Evolutionary conservation across 2,113 vertebrate species (phyloP).

Genomic region (Ifrita kowaldi): DNA sequence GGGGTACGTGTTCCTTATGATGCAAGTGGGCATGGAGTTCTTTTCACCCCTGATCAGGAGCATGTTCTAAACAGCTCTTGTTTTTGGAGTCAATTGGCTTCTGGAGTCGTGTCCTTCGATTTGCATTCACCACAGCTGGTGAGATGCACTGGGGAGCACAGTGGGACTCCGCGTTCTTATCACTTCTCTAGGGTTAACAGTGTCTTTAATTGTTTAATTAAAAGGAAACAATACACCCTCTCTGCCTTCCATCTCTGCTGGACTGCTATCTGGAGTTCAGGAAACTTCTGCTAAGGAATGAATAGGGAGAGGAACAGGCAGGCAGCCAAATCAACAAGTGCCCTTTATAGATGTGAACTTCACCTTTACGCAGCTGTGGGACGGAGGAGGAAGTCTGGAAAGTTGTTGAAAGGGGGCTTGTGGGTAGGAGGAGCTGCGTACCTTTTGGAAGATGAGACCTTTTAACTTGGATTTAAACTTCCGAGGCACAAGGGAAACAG

Average conservation of each 20-base stretch:
- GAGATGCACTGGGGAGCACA: neutral
- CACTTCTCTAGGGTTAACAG: neutral
- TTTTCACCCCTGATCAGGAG: neutral
- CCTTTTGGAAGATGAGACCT: neutral
- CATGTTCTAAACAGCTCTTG: neutral
- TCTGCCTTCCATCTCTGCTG: neutral
- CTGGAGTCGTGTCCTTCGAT: neutral
- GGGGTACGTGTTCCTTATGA: neutral
- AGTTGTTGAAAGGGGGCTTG: neutral
- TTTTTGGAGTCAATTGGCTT: neutral
- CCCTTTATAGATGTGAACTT: slow-evolving; percentile 47
- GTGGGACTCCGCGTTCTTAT: neutral
- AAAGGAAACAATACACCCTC: slow-evolving; percentile 15
- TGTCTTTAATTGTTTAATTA: neutral
- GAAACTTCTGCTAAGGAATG: slow-evolving; percentile 46
- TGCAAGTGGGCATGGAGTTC: neutral
- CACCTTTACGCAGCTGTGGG: neutral
- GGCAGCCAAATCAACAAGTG: slow-evolving; percentile 11
- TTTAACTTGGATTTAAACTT: neutral
- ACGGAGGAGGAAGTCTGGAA: neutral
- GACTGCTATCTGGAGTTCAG: slow-evolving; percentile 32
- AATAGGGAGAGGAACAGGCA: slow-evolving; percentile 19
- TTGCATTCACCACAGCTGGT: neutral
- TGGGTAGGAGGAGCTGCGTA: neutral
- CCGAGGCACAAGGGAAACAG: neutral